Evolutionary conservation across 2,113 vertebrate genomes (phyloP).

Genomic region (Chionis minor): DNA sequence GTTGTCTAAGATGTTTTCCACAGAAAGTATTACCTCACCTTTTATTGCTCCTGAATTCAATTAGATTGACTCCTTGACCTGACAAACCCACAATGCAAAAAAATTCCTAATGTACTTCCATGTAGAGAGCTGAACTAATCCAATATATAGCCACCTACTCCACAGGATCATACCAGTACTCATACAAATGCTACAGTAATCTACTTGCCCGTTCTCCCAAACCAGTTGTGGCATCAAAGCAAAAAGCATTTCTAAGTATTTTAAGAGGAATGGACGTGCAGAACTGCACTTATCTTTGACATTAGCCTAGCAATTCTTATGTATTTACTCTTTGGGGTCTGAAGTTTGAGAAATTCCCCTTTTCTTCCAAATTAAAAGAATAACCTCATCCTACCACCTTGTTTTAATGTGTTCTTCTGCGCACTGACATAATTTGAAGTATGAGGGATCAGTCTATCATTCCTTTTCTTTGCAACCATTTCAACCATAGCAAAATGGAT

Average conservation of each 20-base stretch:
- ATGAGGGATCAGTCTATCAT: accelerated
- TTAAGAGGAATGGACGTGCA: neutral
- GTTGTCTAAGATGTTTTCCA: neutral
- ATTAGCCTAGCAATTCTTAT: neutral
- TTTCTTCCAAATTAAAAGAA: neutral
- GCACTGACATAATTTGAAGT: accelerated
- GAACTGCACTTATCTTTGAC: neutral
- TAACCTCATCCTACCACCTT: neutral
- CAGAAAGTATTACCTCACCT: neutral
- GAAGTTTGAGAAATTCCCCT: neutral
- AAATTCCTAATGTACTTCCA: neutral
- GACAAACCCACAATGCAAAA: neutral
- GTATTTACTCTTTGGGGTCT: neutral
- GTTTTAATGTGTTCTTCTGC: neutral
- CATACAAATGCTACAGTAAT: neutral
- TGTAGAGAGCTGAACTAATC: neutral
- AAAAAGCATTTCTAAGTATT: neutral
- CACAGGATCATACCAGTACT: neutral
- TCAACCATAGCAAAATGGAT: neutral
- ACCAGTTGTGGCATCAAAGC: neutral
- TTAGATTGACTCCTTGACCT: neutral
- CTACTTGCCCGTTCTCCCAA: neutral
- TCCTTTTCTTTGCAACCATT: neutral
- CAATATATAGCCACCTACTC: neutral
- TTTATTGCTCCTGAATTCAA: neutral